Evolutionary conservation across 2,888 invertebrate genomes (phyloP).

Genomic region (Ischnura elegans): DNA sequence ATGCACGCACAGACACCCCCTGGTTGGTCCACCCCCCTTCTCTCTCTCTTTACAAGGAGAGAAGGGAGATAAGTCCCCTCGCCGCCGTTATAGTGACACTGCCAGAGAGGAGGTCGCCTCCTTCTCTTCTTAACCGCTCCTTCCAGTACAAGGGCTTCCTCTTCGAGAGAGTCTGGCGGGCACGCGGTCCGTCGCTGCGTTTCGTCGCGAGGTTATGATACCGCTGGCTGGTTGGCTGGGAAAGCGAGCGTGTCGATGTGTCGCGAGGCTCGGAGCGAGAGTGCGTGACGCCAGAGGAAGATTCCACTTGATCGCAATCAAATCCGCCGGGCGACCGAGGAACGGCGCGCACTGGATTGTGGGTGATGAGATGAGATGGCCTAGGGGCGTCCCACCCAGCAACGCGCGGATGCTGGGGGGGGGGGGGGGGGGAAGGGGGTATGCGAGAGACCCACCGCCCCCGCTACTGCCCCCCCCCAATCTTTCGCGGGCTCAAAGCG

Average conservation of each 20-base stretch:
- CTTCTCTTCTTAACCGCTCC: too few relatives aligned
- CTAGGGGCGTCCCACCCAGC: background rate
- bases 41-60: background rate
- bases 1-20: background rate
- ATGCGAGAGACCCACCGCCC: background rate
- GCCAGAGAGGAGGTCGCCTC: too few relatives aligned
- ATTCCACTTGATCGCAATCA: constrained; percentile 64
- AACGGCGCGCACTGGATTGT: background rate
- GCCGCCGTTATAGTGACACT: too few relatives aligned
- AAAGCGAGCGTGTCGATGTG: background rate
- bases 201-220: background rate
- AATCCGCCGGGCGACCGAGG: background rate
- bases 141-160: too few relatives aligned
- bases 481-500: too few relatives aligned
- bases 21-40: background rate
- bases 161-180: constrained; percentile 12
- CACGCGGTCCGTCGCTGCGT: background rate
- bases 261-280: background rate
- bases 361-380: background rate
- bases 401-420: background rate
- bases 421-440: too few relatives aligned
- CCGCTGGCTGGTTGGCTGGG: background rate
- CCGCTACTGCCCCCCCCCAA: background rate
- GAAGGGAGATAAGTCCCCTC: background rate
- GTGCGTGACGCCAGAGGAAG: constrained; percentile 51